Evolutionary conservation across 1,140 invertebrate genomes (phyloP).

Genomic region (Nasonia longicornis): DNA sequence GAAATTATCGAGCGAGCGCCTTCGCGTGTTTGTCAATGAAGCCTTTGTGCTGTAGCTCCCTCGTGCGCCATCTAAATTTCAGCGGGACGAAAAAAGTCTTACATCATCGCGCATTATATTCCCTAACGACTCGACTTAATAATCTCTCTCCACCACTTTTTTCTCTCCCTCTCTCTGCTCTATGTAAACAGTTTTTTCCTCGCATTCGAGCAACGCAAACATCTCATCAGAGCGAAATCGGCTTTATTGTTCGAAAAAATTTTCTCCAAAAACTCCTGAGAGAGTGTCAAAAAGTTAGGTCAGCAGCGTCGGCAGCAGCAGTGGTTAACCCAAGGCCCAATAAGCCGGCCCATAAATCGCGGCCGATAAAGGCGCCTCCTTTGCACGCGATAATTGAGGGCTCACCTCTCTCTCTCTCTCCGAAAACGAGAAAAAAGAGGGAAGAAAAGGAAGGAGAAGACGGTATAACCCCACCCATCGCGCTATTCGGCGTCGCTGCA

Average conservation of each 20-base stretch:
- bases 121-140: constrained; percentile 14
- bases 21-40: background rate
- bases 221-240: too few relatives aligned
- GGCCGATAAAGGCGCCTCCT: background rate
- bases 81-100: too few relatives aligned
- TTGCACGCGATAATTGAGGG: constrained; percentile 30
- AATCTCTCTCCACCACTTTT: background rate
- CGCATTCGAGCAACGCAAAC: too few relatives aligned
- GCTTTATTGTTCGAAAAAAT: background rate
- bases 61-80: too few relatives aligned
- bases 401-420: background rate
- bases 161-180: background rate
- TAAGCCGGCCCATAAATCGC: constrained; percentile 6
- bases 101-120: constrained; percentile 5
- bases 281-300: background rate
- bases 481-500: constrained; percentile 14
- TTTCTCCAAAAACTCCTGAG: background rate
- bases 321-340: background rate
- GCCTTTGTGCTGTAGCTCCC: too few relatives aligned
- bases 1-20: background rate
- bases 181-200: too few relatives aligned
- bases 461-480: background rate
- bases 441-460: background rate
- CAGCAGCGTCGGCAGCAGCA: background rate
- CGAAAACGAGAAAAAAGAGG: background rate